phyloP scores from a whole-genome alignment of 2,113 vertebrate genomes.

The Bubo bubo region DNA sequence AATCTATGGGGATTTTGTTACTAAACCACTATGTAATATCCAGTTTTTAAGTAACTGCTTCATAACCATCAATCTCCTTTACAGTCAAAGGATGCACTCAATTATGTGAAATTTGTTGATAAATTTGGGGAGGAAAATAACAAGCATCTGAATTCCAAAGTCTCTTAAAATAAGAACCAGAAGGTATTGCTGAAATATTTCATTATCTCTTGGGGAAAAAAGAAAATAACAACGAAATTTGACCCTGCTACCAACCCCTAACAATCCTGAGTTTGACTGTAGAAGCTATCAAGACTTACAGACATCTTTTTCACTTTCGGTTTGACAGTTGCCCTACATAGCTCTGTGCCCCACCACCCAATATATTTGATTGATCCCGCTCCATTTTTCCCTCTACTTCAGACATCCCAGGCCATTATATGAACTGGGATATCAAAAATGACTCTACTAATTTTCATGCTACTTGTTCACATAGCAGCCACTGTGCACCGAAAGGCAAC shows the following conservation, averaged over 20 bases:
- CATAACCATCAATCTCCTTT: conserved; percentile 8
- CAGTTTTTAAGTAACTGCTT: conserved; percentile 57
- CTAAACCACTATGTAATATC: conserved; percentile 27
- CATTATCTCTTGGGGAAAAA: not conserved
- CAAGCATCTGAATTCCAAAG: not conserved
- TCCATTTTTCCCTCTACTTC: not conserved
- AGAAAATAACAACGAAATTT: not conserved
- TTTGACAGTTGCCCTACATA: not conserved
- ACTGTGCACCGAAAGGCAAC: not conserved
- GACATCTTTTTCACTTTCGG: not conserved
- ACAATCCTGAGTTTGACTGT: not conserved
- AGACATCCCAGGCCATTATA: not conserved
- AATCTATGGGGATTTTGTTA: conserved; percentile 17
- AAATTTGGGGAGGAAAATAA: conserved; percentile 25
- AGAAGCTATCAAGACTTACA: not conserved
- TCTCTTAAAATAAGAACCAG: not conserved
- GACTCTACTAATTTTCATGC: not conserved
- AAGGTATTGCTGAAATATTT: not conserved
- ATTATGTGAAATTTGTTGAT: conserved; percentile 5
- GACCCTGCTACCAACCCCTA: not conserved
- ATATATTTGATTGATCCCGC: not conserved
- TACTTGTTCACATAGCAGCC: not conserved
- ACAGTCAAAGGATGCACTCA: not conserved
- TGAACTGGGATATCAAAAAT: not conserved
- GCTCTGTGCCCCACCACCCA: not conserved